Base-by-base conservation (phyloP, 1,140 invertebrate species). In the Ectropis grisescens region DNA sequence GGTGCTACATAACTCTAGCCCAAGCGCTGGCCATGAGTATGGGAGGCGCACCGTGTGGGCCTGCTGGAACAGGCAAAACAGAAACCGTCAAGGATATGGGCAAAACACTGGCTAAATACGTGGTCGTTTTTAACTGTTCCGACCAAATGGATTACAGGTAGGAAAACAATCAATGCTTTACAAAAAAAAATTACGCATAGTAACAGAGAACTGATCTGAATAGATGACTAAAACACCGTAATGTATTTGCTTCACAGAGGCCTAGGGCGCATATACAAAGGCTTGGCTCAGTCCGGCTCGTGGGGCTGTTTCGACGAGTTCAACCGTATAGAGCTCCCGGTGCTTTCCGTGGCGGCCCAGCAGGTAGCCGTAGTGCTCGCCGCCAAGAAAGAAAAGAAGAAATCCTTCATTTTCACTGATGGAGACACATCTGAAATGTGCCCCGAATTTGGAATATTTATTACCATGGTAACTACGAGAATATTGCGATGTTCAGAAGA, bases 31-130 rank as follows among this genome's bases (percentile, higher is more conserved):
- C 94, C 0, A 94, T 98, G 91, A 96, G 93, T 37, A 97, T 98
- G 95, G 97, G 97, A 15, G 95, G 95, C 0, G 93, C 94, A 2
- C 96, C 96, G 0, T 96, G 95, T 58, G 97, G 96, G 1, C 95
- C 96, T 4, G 96, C 96, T 1, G 95, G 96, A 10, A 98, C 96
- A 0, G 96, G 96, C 1, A 98, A 98, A 82, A 98, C 96, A 0
- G 97, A 98, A 82, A 98, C 96, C 0, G 92, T 94, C 0, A 98
- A 98, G 82, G 97, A 98, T 58, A 98, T 98, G 96, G 97, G 96
- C 1, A 96, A 98, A 79, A 97, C 96, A 11, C 81, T 98, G 3
- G 97, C 95, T 10, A 98, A 98, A 83, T 98, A 98, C 69, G 95
- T 98, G 1, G 96, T 98, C 0, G 96, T 98, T 0, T 98, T 98